Percentiles rank a stretch among this genome's conserved stretches.
phyloP scores from a whole-genome alignment of 2,797 vertebrate genomes.

The Amniataba percoides region DNA sequence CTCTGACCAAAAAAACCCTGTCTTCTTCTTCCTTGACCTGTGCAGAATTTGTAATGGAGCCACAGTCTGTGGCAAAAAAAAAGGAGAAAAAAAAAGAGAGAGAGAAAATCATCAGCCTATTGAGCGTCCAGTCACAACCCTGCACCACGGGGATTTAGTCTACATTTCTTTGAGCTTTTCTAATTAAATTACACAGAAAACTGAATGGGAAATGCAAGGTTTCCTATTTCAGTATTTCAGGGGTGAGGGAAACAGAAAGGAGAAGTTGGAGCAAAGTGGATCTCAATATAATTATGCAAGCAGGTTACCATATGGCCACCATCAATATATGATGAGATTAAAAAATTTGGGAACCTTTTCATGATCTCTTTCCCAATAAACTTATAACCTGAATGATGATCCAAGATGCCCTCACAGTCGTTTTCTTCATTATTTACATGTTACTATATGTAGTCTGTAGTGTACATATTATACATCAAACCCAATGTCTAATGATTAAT shows the following conservation, averaged over 20 bases:
- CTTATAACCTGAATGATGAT: neutral
- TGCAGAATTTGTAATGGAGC: slow-evolving; percentile 49
- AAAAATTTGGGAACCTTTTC: slow-evolving; percentile 4
- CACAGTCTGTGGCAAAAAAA: slow-evolving; percentile 10
- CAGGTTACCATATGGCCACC: slow-evolving; percentile 31
- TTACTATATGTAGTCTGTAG: neutral
- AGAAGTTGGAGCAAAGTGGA: slow-evolving; percentile 35
- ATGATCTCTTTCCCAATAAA: slow-evolving; percentile 23
- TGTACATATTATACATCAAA: neutral
- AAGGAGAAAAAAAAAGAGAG: neutral
- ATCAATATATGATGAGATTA: slow-evolving; percentile 46
- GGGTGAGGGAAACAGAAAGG: slow-evolving; percentile 27
- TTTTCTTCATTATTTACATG: slow-evolving; percentile 7
- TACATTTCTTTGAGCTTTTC: slow-evolving; percentile 59
- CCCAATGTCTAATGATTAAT: neutral
- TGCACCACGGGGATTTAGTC: slow-evolving; percentile 50
- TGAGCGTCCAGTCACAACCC: slow-evolving; percentile 61
- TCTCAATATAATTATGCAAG: slow-evolving; percentile 58
- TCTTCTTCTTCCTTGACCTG: slow-evolving; percentile 24
- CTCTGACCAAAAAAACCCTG: neutral
- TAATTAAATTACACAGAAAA: slow-evolving; percentile 72
- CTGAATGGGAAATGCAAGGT: slow-evolving; percentile 62
- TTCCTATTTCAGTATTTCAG: slow-evolving; percentile 72
- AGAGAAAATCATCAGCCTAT: slow-evolving; percentile 37
- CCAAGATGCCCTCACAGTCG: slow-evolving; percentile 10